Percentiles rank a stretch among this genome's conserved stretches.
Evolutionary conservation across 1,140 invertebrate genomes (phyloP).

Genomic region (Aphis craccivora): DNA sequence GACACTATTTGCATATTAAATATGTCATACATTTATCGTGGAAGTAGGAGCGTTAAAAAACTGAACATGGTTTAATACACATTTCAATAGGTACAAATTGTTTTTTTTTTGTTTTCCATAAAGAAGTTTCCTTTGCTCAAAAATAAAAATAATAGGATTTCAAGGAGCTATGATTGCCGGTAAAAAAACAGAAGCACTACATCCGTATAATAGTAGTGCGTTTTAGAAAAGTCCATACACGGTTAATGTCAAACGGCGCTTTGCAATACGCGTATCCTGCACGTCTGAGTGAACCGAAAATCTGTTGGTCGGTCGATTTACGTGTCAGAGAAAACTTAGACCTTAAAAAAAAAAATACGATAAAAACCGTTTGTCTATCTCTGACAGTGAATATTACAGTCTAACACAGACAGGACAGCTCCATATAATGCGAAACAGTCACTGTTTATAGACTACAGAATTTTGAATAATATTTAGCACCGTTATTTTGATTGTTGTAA

Average conservation of each 20-base stretch:
- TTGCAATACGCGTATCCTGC: background rate
- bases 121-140: background rate
- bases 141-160: slow-evolving; percentile 9
- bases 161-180: background rate
- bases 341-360: background rate
- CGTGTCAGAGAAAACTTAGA: slow-evolving; percentile 20
- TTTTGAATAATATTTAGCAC: background rate
- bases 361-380: slow-evolving; percentile 1
- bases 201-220: background rate
- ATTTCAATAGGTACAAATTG: background rate
- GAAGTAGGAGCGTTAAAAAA: background rate
- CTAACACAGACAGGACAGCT: background rate
- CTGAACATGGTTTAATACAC: background rate
- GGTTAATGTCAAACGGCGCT: slow-evolving; percentile 9
- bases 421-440: background rate
- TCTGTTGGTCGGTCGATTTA: slow-evolving; percentile 37
- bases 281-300: slow-evolving; percentile 22
- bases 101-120: background rate
- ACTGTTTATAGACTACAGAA: background rate
- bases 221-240: background rate
- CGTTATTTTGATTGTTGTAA: no score
- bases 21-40: background rate
- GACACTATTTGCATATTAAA: background rate
- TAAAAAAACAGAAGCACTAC: background rate
- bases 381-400: background rate